Base-by-base conservation (phyloP, 1,140 invertebrate genomes). In the Rhynchophorus ferrugineus region DNA sequence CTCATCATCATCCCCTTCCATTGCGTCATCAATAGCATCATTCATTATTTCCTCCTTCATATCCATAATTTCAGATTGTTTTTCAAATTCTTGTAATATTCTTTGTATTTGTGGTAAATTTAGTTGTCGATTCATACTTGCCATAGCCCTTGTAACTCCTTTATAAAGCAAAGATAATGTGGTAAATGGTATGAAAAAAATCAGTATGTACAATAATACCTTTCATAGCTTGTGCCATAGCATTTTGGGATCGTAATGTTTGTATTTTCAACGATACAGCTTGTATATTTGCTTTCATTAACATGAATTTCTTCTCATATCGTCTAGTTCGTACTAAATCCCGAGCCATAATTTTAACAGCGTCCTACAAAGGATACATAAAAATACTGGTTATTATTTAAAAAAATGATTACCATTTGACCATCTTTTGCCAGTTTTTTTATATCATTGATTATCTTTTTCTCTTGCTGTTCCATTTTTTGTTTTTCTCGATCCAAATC, bases 41-140 rank as follows among this genome's bases (percentile, higher is more conserved):
- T 95, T 96, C 85, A 99, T 99, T 80, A 99, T 95, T 75, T 99
- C 97, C 74, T 99, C 96, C 68, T 99, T 99, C 95, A 99, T 99
- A 69, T 99, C 96, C 96, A 99, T 99, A 51, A 99, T 98, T 75
- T 98, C 95, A 0, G 93, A 95, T 68, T 99, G 96, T 65, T 97
- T 98, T 72, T 99, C 96, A 79, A 99, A 99, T 68, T 99, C 96
- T 78, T 93, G 88, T 67, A 99, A 82, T 62, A 99, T 99, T 69
- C 92, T 95, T 71, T 99, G 95, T 66, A 99, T 99, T 77, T 99
- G 94, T 17, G 97, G 96, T 65, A 99, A 77, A 76, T 99, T 99
- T 61, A 99, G 69, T 76, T 98, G 87, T 36, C 88, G 83, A 72
- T 99, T 99, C 97, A 99, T 99, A 67, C 84, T 94, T 61, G 88